A percentile compares a stretch with the other conserved stretches of the same genome.
These are phyloP conservation scores for Papilio xuthus DNA, from an alignment of 1,140 invertebrate genomes.

Conservation along the genomic window DNA sequence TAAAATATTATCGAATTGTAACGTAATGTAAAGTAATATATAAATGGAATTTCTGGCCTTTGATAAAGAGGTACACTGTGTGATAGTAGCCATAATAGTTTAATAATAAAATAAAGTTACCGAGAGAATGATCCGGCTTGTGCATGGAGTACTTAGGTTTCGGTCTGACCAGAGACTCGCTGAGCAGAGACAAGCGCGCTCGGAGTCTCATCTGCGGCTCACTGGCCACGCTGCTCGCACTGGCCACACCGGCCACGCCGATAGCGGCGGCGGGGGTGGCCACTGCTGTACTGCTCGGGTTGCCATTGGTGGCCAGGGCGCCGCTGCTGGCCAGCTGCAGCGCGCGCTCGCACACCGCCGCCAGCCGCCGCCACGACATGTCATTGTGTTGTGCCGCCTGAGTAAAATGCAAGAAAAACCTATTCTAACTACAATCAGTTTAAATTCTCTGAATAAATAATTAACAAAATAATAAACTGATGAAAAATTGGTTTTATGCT, in stretches of 20 bases:
- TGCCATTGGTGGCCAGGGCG: constrained; percentile 13
- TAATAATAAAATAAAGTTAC: constrained; percentile 45
- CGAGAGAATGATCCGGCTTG: constrained; percentile 62
- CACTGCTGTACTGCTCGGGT: constrained; percentile 24
- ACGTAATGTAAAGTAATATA: neutral
- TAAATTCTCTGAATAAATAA: too few relatives aligned
- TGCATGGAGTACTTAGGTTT: constrained; percentile 55
- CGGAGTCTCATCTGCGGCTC: constrained; percentile 40
- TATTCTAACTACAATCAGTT: neutral
- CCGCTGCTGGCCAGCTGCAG: constrained; percentile 52
- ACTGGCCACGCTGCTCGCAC: neutral
- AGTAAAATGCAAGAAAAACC: neutral
- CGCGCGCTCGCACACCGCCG: constrained; percentile 60
- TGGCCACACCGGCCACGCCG: neutral
- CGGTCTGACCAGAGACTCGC: constrained; percentile 62
- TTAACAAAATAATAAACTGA: too few relatives aligned
- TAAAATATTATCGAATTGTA: too few relatives aligned
- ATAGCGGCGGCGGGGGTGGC: neutral
- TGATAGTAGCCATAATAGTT: too few relatives aligned
- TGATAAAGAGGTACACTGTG: too few relatives aligned
- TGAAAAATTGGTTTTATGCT: too few relatives aligned
- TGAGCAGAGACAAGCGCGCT: constrained; percentile 64
- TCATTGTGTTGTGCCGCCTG: constrained; percentile 65
- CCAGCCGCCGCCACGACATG: constrained; percentile 62
- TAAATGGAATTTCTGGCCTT: neutral